phyloP scores from a whole-genome alignment of 2,797 vertebrate species.

The Orientallactaga sibirica region DNA sequence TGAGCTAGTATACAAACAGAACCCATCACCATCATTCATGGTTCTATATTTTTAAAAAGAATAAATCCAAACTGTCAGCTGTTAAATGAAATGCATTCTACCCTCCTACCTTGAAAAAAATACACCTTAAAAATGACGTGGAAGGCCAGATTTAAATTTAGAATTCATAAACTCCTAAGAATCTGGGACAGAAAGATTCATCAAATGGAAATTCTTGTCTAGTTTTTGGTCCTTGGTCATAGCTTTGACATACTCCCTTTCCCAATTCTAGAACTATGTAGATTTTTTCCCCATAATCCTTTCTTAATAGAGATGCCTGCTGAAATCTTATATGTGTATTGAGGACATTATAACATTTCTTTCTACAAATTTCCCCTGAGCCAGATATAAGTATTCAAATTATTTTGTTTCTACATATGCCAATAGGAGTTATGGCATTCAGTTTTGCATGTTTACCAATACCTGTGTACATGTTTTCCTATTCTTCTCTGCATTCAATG shows the following conservation, averaged over 20 bases:
- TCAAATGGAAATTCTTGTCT: neutral
- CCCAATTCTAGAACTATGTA: neutral
- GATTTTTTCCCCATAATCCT: neutral
- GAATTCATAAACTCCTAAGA: constrained; percentile 37
- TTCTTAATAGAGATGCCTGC: neutral
- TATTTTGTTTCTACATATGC: constrained; percentile 21
- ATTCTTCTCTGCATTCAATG: neutral
- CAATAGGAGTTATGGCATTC: neutral
- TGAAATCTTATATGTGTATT: neutral
- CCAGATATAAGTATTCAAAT: neutral
- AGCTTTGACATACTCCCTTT: neutral
- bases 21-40: neutral
- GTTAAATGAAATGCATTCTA: constrained; percentile 51
- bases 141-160: constrained; percentile 37
- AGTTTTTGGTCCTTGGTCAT: neutral
- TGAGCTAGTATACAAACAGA: neutral
- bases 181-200: neutral
- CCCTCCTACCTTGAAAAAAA: neutral
- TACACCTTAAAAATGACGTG: neutral
- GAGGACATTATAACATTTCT: constrained; percentile 20
- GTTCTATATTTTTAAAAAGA: neutral
- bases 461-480: neutral
- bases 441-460: constrained; percentile 29
- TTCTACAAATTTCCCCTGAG: constrained; percentile 20
- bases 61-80: neutral